phyloP scores from a whole-genome alignment of 2,113 vertebrate species.

The Pomatostomus ruficeps region DNA sequence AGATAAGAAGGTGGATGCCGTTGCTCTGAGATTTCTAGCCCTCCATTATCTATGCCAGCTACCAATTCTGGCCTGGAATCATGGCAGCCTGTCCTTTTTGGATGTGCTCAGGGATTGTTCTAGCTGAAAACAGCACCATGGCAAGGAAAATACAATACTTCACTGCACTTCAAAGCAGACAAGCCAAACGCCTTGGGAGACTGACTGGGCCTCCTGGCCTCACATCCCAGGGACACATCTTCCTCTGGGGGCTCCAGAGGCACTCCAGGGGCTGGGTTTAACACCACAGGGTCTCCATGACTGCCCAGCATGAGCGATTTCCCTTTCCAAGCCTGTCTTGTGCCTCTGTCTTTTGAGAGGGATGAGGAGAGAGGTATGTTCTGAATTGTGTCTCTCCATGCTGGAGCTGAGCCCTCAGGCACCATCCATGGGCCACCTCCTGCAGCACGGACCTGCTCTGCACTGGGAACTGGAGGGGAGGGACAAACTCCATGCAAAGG shows the following conservation, averaged over 20 bases:
- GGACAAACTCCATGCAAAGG: background rate
- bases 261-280: background rate
- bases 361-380: no score
- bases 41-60: background rate
- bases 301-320: background rate
- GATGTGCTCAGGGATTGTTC: background rate
- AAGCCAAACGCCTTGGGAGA: background rate
- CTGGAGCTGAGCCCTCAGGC: background rate
- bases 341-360: background rate
- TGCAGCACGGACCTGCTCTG: fast-evolving
- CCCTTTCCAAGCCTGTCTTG: background rate
- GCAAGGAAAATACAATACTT: background rate
- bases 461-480: background rate
- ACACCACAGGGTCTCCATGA: background rate
- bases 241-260: background rate
- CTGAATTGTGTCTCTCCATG: fast-evolving
- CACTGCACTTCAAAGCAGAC: background rate
- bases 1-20: background rate
- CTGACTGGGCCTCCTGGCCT: background rate
- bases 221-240: background rate
- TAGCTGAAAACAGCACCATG: background rate
- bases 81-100: background rate
- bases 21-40: background rate
- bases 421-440: fast-evolving
- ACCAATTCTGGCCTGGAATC: background rate